Conservation (phyloP, 1,140 invertebrate species). For the Orussus abietinus region DNA sequence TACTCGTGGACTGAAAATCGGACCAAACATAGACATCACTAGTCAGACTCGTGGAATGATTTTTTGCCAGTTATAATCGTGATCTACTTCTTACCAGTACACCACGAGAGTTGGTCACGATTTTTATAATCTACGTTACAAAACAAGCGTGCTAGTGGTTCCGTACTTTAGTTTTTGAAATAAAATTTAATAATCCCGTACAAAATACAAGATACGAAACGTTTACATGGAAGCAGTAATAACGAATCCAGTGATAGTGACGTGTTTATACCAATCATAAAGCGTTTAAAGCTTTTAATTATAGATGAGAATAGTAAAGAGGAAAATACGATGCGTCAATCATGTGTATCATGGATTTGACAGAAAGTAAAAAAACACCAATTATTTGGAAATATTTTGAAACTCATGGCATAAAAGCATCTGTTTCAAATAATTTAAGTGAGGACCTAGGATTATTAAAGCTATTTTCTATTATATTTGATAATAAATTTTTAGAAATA, state of each 20-base stretch:
- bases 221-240: background rate
- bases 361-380: conserved; percentile 14
- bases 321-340: conserved; percentile 11
- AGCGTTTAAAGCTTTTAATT: conserved; percentile 13
- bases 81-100: too few species aligned
- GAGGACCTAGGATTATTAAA: conserved; percentile 4
- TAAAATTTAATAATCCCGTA: too few species aligned
- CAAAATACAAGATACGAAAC: too few species aligned
- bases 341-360: conserved; percentile 18
- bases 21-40: too few species aligned
- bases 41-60: too few species aligned
- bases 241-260: conserved; percentile 13
- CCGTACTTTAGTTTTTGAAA: too few species aligned
- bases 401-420: conserved; percentile 10
- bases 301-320: conserved; percentile 14
- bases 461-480: conserved; percentile 11
- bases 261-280: background rate
- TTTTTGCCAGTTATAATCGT: too few species aligned
- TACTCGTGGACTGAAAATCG: too few species aligned
- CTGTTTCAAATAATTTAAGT: conserved; percentile 7
- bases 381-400: conserved; percentile 18
- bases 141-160: too few species aligned
- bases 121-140: too few species aligned
- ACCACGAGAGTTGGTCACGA: too few species aligned
- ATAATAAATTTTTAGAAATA: conserved; percentile 1